Evolutionary conservation across 1,140 invertebrate species (phyloP).

Genomic region (Lycorma delicatula): DNA sequence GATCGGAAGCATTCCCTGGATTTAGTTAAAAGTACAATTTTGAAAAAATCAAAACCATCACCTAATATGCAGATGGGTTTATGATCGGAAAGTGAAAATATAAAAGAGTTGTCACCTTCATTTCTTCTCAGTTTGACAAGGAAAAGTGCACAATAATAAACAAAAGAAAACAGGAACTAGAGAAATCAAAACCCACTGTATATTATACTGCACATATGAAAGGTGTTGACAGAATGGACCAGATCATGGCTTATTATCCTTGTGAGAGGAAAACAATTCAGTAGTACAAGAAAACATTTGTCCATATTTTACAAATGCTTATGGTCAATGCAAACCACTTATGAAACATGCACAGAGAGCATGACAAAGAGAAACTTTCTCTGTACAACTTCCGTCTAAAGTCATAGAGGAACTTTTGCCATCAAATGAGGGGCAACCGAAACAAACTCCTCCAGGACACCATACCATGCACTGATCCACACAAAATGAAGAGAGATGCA

Average conservation of each 20-base stretch:
- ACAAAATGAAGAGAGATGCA: too few relatives aligned
- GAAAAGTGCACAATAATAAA: constrained; percentile 17
- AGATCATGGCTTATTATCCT: constrained; percentile 2
- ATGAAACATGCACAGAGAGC: too few relatives aligned
- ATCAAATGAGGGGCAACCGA: too few relatives aligned
- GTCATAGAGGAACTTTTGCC: too few relatives aligned
- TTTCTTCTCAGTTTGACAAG: constrained; percentile 28
- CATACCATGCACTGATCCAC: too few relatives aligned
- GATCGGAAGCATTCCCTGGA: neutral
- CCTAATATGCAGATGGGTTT: too few relatives aligned
- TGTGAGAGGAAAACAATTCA: constrained; percentile 7
- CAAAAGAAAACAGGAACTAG: neutral
- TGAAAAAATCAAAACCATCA: too few relatives aligned
- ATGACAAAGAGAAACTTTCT: too few relatives aligned
- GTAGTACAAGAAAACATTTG: constrained; percentile 12
- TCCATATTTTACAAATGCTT: constrained; percentile 4
- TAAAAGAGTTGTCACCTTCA: constrained; percentile 29
- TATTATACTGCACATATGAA: constrained; percentile 11
- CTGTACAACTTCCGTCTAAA: too few relatives aligned
- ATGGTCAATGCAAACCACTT: constrained; percentile 8
- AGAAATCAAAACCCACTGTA: neutral
- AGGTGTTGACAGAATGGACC: constrained; percentile 9
- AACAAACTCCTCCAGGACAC: too few relatives aligned
- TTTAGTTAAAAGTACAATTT: too few relatives aligned
- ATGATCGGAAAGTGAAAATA: constrained; percentile 34